A percentile compares a stretch with the other conserved stretches of the same genome.
phyloP scores from a whole-genome alignment of 2,113 vertebrate species.

The Microtus richardsoni region DNA sequence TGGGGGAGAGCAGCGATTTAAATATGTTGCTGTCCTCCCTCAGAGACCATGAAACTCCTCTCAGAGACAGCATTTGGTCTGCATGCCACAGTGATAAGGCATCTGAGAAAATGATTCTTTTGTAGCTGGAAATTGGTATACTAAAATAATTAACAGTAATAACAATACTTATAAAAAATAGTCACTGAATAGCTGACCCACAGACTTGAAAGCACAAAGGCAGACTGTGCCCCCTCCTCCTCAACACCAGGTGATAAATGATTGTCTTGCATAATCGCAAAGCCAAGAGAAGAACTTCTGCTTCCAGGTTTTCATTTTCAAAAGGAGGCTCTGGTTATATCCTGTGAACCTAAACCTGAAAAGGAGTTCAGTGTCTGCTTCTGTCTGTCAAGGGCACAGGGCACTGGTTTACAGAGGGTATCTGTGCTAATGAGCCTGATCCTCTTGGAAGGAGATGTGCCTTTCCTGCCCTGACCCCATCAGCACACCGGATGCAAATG shows the following conservation, averaged over 20 bases:
- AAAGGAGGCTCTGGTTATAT: not conserved
- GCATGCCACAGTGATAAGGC: not conserved
- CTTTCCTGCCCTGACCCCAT: not conserved
- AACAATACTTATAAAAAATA: not conserved
- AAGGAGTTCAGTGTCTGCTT: not conserved
- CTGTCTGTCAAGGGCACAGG: not conserved
- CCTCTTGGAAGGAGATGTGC: not conserved
- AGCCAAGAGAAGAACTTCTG: not conserved
- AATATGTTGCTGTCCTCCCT: not conserved
- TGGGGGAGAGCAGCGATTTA: not conserved
- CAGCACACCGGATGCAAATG: not conserved
- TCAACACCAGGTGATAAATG: not conserved
- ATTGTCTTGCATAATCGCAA: not conserved
- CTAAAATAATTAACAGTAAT: not conserved
- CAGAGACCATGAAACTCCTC: not conserved
- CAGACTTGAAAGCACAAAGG: not conserved
- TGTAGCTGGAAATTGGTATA: not conserved
- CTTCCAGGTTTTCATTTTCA: not conserved
- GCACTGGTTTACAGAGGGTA: not conserved
- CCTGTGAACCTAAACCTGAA: not conserved
- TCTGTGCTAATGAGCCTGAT: not conserved
- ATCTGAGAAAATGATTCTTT: not conserved
- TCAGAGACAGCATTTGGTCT: not conserved
- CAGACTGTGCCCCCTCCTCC: not conserved
- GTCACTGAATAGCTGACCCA: not conserved